A percentile compares a stretch with the other conserved stretches of the same genome.
Evolutionary conservation across 2,797 vertebrate genomes (phyloP).

Genomic region (Choloepus didactylus): DNA sequence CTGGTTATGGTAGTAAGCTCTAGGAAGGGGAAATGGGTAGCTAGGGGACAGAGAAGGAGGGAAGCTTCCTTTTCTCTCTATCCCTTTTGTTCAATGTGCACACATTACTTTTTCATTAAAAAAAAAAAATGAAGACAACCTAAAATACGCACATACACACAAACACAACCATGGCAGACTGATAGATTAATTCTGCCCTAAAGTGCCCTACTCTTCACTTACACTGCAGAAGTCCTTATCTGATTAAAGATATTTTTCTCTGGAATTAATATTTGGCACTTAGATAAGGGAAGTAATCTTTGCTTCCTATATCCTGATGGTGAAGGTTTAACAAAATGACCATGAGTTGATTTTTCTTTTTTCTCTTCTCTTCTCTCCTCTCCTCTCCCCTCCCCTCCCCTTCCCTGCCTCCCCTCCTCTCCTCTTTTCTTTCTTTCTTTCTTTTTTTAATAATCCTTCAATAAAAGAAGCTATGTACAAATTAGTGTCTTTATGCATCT

Average conservation of each 20-base stretch:
- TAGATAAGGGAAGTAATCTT: constrained; percentile 31
- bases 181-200: not conserved
- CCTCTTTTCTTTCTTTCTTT: not conserved
- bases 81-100: not conserved
- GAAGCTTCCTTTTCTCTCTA: not conserved
- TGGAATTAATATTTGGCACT: constrained; percentile 29
- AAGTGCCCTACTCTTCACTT: not conserved
- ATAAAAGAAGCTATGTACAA: constrained; percentile 41
- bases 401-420: no score
- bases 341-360: not conserved
- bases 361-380: no score
- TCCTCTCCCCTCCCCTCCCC: no score
- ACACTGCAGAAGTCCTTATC: not conserved
- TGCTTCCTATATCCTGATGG: constrained; percentile 34
- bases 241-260: constrained; percentile 37
- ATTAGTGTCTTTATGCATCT: constrained; percentile 60
- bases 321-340: constrained; percentile 25
- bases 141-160: not conserved
- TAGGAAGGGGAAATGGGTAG: not conserved
- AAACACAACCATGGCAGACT: not conserved
- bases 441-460: constrained; percentile 4
- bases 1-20: not conserved
- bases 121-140: not conserved
- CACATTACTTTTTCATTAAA: not conserved
- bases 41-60: not conserved